Percentiles rank a stretch among this genome's conserved stretches.
Conservation (phyloP, 2,113 vertebrate species). For the Mormyrus iriodes region DNA sequence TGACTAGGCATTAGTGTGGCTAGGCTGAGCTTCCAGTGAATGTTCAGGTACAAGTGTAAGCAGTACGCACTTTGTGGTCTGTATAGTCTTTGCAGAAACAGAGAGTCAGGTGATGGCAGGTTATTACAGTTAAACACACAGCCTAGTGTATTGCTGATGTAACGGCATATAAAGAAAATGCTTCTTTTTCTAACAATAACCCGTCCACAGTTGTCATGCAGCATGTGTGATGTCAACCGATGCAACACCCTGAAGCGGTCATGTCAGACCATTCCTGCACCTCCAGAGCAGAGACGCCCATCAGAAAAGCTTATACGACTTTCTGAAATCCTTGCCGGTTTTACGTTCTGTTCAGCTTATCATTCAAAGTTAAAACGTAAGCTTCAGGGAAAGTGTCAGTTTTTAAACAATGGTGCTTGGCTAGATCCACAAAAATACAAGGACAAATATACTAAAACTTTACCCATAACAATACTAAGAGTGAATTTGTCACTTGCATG, state of each 20-base stretch:
- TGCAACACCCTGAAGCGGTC: not conserved
- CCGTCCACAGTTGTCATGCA: not conserved
- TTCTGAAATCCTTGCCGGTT: not conserved
- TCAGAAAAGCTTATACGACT: not conserved
- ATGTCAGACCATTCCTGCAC: not conserved
- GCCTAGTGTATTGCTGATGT: not conserved
- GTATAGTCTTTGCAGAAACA: not conserved
- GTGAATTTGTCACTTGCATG: too few relatives aligned
- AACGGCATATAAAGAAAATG: not conserved
- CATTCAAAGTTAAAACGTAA: not conserved
- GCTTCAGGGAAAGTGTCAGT: not conserved
- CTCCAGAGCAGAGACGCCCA: not conserved
- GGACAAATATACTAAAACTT: not conserved
- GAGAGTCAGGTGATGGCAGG: not conserved
- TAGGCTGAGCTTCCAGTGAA: not conserved
- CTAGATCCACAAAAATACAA: not conserved
- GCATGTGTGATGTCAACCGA: not conserved
- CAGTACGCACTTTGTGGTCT: not conserved
- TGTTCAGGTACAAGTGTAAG: not conserved
- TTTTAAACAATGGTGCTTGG: not conserved
- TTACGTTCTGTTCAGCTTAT: not conserved
- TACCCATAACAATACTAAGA: too few relatives aligned
- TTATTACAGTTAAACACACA: not conserved
- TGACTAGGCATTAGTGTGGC: not conserved
- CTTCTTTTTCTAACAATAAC: not conserved